Evolutionary conservation across 2,113 vertebrate genomes (phyloP).

Genomic region (Nycticebus coucang): DNA sequence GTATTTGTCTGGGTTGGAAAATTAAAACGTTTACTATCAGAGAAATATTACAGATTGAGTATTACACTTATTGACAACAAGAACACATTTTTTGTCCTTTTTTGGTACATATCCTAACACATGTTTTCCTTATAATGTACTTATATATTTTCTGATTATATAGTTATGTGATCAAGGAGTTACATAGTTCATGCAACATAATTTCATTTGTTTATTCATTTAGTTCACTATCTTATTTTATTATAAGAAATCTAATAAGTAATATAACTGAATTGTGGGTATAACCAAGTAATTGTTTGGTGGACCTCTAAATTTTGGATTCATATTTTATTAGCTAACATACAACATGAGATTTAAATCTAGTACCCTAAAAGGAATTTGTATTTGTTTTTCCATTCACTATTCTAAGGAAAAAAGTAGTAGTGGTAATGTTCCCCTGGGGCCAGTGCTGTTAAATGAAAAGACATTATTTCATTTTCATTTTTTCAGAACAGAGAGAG

Average conservation of each 20-base stretch:
- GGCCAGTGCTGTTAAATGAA: fast-evolving
- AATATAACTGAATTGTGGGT: not conserved
- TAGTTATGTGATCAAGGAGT: not conserved
- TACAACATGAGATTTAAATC: fast-evolving
- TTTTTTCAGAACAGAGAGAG: not conserved
- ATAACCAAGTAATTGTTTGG: not conserved
- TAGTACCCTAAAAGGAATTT: not conserved
- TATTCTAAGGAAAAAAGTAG: not conserved
- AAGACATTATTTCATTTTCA: not conserved
- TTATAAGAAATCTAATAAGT: not conserved
- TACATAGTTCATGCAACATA: not conserved
- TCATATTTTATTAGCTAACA: not conserved
- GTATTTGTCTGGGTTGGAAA: not conserved
- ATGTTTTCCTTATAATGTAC: not conserved
- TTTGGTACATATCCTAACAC: not conserved
- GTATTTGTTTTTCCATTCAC: not conserved
- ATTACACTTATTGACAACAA: not conserved
- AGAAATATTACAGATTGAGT: not conserved
- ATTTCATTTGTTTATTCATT: not conserved
- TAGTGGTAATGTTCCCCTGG: no score
- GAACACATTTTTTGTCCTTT: not conserved
- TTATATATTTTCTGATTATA: not conserved
- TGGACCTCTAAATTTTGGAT: not conserved
- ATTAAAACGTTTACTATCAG: not conserved
- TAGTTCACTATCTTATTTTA: not conserved